Evolutionary conservation across 2,113 vertebrate species (phyloP).

Genomic region (Psittacara wagleri): DNA sequence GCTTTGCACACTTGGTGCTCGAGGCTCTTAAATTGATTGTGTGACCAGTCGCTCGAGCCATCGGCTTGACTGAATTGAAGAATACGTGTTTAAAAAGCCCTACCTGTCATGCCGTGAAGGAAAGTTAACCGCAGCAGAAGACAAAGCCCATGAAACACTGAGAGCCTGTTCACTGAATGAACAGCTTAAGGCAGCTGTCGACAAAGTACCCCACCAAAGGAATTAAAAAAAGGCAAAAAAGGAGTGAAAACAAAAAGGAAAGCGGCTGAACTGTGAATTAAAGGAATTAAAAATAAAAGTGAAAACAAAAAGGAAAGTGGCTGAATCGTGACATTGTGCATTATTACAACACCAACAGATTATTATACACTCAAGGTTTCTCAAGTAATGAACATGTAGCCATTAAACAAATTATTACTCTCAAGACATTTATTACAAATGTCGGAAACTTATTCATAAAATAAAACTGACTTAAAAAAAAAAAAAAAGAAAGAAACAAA

Average conservation of each 20-base stretch:
- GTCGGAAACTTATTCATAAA: conserved; percentile 80
- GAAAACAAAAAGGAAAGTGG: conserved; percentile 21
- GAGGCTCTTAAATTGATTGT: not conserved
- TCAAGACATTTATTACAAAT: conserved; percentile 85
- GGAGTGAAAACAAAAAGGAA: not conserved
- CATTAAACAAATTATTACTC: conserved; percentile 79
- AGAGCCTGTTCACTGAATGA: conserved; percentile 70
- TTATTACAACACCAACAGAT: conserved; percentile 57
- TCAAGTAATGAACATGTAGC: conserved; percentile 77
- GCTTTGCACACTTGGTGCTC: not conserved
- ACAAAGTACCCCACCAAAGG: conserved; percentile 58
- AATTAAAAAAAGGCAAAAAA: not conserved
- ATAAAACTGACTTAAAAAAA: conserved; percentile 74
- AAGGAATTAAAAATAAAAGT: not conserved
- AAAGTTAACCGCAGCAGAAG: conserved; percentile 51
- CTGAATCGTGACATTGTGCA: conserved; percentile 50
- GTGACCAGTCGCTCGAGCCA: conserved; percentile 1
- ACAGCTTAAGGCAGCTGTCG: conserved; percentile 73
- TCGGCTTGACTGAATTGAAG: not conserved
- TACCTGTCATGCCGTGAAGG: conserved; percentile 35
- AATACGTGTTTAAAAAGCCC: not conserved
- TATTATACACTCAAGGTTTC: conserved; percentile 68
- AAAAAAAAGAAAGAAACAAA: conserved; percentile 29
- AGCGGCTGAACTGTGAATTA: conserved; percentile 18
- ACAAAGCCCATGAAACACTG: conserved; percentile 60